Evolutionary conservation across 1,140 invertebrate genomes (phyloP).

Genomic region (Musca vetustissima): DNA sequence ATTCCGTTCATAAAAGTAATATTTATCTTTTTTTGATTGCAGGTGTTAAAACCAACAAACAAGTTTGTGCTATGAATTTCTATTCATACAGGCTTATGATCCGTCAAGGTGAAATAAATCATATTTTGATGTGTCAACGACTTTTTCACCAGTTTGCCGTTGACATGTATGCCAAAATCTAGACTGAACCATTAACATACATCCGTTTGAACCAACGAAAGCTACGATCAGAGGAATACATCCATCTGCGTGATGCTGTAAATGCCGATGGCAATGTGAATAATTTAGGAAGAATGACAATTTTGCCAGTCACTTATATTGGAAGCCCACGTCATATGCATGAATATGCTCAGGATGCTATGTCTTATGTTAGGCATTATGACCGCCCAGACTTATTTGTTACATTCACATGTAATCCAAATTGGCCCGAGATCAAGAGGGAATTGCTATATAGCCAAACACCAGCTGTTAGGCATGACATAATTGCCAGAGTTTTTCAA

Average conservation of each 20-base stretch:
- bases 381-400: too few species aligned
- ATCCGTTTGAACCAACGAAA: conserved; percentile 26
- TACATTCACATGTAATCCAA: too few species aligned
- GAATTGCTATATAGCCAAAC: conserved; percentile 36
- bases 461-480: conserved; percentile 39
- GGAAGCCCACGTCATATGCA: conserved; percentile 55
- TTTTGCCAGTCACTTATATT: too few species aligned
- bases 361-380: conserved; percentile 51
- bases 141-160: conserved; percentile 15
- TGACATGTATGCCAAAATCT: conserved; percentile 22
- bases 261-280: not conserved
- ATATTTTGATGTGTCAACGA: conserved; percentile 1
- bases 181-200: conserved; percentile 25
- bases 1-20: too few species aligned
- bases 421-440: conserved; percentile 54
- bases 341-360: conserved; percentile 52
- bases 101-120: not conserved
- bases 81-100: not conserved
- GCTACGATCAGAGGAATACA: conserved; percentile 28
- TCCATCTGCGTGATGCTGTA: conserved; percentile 26
- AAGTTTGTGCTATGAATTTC: not conserved
- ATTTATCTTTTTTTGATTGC: not conserved
- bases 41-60: not conserved
- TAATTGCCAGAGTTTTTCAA: conserved; percentile 49
- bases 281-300: conserved; percentile 1